Conservation (phyloP, 2,113 vertebrate species). For the Henicopernis longicauda region DNA sequence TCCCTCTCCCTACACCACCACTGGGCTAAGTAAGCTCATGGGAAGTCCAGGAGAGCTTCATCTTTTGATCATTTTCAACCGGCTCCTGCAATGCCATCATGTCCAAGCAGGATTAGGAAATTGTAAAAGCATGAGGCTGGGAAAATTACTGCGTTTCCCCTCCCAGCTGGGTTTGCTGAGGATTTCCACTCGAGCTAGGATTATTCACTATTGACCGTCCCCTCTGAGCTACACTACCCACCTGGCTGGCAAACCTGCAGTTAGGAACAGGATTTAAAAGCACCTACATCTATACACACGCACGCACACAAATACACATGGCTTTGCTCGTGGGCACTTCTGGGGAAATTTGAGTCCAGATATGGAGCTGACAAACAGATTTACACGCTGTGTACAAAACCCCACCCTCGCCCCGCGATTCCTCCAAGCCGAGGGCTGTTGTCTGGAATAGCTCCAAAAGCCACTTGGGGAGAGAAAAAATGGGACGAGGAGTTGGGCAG, state of each 20-base stretch:
- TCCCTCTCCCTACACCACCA: background rate
- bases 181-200: background rate
- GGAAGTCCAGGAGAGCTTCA: background rate
- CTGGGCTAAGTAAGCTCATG: background rate
- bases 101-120: background rate
- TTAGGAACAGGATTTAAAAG: background rate
- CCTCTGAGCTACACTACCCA: background rate
- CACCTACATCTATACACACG: background rate
- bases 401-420: background rate
- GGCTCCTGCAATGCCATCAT: background rate
- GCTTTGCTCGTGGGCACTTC: background rate
- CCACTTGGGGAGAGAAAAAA: background rate
- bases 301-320: background rate
- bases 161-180: background rate
- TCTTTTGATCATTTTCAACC: background rate
- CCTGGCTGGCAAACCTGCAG: background rate
- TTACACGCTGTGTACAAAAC: background rate
- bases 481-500: background rate
- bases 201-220: background rate
- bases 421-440: background rate
- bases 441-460: background rate
- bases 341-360: background rate
- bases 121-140: background rate
- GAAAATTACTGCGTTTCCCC: background rate
- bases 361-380: background rate